Conservation (phyloP, 1,140 invertebrate genomes). For the Zaprionus inermis region DNA sequence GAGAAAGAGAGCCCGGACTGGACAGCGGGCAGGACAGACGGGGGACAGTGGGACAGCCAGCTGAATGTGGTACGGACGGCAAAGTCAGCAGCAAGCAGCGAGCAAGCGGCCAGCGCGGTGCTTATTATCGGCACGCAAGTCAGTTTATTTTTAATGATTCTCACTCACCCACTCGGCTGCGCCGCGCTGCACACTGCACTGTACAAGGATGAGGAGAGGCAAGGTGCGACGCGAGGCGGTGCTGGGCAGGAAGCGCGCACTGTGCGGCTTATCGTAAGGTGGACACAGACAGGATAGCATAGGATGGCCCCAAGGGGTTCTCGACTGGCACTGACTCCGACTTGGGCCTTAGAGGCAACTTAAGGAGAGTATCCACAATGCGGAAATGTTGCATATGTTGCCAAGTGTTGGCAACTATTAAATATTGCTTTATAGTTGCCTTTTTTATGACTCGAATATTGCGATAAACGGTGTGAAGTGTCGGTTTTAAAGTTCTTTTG, state of each 20-base stretch:
- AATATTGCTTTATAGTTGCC: constrained; percentile 69
- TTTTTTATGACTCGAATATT: constrained; percentile 66
- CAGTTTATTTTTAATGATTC: constrained; percentile 84
- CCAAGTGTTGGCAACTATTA: constrained; percentile 70
- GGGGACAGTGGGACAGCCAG: not conserved
- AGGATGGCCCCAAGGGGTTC: constrained; percentile 34
- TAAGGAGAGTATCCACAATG: constrained; percentile 46
- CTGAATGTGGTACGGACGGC: constrained; percentile 4
- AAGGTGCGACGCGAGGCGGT: not conserved
- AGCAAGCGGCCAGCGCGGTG: constrained; percentile 50
- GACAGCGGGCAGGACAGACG: constrained; percentile 14
- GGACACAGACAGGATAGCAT: constrained; percentile 59
- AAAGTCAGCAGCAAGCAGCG: constrained; percentile 12
- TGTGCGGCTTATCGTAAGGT: constrained; percentile 70
- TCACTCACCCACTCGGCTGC: constrained; percentile 76
- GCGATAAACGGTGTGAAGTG: constrained; percentile 55
- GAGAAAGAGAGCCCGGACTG: constrained; percentile 29
- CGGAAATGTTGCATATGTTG: constrained; percentile 75
- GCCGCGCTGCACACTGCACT: constrained; percentile 15
- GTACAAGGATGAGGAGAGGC: not conserved
- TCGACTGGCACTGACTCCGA: not conserved
- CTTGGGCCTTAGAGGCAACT: constrained; percentile 34
- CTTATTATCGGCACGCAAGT: constrained; percentile 83
- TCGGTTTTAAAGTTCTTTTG: constrained; percentile 29
- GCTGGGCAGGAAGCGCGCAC: constrained; percentile 54